Conservation (phyloP, 2,888 invertebrate species). For the Cheilosia impressa region DNA sequence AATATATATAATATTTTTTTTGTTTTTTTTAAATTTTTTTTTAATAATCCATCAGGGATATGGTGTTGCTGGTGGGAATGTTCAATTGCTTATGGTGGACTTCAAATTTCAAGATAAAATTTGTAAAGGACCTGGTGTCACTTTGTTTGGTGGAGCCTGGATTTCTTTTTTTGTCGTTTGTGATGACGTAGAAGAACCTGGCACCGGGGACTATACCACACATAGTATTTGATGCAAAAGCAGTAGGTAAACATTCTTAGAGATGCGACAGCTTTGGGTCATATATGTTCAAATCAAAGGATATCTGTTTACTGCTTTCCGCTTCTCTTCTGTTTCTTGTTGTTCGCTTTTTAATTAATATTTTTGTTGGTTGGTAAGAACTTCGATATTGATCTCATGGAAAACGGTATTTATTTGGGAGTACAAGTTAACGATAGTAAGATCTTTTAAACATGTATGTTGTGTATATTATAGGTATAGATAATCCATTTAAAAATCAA, state of each 20-base stretch:
- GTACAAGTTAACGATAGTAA: constrained; percentile 44
- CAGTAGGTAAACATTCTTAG: constrained; percentile 29
- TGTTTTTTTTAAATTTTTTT: constrained; percentile 6
- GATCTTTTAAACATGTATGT: constrained; percentile 28
- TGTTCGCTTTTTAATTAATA: neutral
- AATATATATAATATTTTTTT: constrained; percentile 5
- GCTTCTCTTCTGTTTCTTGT: constrained; percentile 9
- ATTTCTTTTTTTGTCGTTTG: neutral
- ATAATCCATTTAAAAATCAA: constrained; percentile 42
- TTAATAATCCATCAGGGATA: constrained; percentile 62
- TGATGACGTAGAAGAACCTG: neutral
- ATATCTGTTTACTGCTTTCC: constrained; percentile 9
- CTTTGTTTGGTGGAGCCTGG: neutral
- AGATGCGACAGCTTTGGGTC: constrained; percentile 26
- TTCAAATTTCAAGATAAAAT: constrained; percentile 30
- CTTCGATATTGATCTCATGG: constrained; percentile 11
- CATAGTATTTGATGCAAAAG: constrained; percentile 28
- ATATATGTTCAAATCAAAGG: constrained; percentile 13
- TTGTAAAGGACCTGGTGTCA: constrained; percentile 1
- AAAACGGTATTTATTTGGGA: constrained; percentile 18
- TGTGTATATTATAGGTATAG: constrained; percentile 39
- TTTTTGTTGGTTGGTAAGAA: constrained; percentile 9
- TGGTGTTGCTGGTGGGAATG: constrained; percentile 73
- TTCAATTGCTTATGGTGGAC: constrained; percentile 66
- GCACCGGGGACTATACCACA: constrained; percentile 12